Base-by-base conservation (phyloP, 2,888 invertebrate genomes). In the Zelleria hepariella region DNA sequence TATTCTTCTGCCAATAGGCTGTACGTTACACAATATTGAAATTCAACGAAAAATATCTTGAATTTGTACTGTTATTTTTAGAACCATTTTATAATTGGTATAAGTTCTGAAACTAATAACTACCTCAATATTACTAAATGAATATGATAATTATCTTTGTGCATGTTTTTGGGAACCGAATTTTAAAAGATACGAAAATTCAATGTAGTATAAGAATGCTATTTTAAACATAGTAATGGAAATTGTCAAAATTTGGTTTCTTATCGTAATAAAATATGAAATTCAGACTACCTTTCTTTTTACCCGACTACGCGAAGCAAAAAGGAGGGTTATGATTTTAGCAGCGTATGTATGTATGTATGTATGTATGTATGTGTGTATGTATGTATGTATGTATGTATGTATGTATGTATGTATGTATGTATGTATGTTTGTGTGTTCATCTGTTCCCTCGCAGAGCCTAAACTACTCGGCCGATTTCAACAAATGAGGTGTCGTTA, bases 71-170 rank as follows among this genome's bases (percentile, higher is more conserved):
- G 81, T 85, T 86, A 82, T 80, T 80, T 83, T 82, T 82, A 81
- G 80, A 85, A 78, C 79, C 78, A 84, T 83, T 82, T 77, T 82
- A 75, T 86, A 78, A 86, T 88, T 86, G 86, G 86, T 86, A 82
- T 88, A 87, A 87, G 86, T 88, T 87, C 82, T 81, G 84, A 85
- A 86, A 87, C 87, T 85, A 84, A 84, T 85, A 87, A 88, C 87
- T 88, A 88, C 88, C 89, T 89, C 88, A 88, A 86, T 86, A 85
- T 83, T 86, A 84, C 84, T 88, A 86, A 88, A 86, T 86, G 82
- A 81, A 83, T 85, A 84, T 83, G 80, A 86, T 86, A 82, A 85
- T 85, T 87, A 86, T 86, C 85, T 85, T 87, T 84, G 83, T 83
- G 83, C 85, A 87, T 86, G 83, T 82, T 86, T 86, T 87, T 84